A percentile compares a stretch with the other conserved stretches of the same genome.
Evolutionary conservation across 2,888 invertebrate genomes (phyloP).

Genomic region (Balanococcus diminutus): DNA sequence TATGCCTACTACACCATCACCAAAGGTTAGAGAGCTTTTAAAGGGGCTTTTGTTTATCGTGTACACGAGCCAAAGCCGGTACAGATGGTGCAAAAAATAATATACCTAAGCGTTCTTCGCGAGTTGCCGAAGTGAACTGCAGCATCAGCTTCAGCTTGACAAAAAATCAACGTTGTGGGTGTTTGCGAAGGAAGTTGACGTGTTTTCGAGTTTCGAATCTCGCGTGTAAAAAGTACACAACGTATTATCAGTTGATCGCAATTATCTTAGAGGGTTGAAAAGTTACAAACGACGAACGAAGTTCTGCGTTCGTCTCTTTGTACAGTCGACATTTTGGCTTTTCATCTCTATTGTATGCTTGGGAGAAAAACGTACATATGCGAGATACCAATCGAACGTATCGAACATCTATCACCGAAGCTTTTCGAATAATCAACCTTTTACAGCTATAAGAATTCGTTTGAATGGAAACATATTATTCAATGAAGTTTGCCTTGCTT

Average conservation of each 20-base stretch:
- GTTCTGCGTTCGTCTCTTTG: background rate
- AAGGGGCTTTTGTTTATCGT: background rate
- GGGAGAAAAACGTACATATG: background rate
- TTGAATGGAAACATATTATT: background rate
- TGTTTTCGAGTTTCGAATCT: background rate
- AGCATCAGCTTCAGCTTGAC: no score
- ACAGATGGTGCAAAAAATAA: background rate
- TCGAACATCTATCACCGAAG: background rate
- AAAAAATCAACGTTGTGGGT: background rate
- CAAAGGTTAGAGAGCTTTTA: background rate
- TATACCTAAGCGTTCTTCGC: background rate
- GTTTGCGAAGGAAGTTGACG: background rate
- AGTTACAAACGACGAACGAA: background rate
- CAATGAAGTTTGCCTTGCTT: background rate
- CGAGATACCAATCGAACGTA: background rate
- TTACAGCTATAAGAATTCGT: background rate
- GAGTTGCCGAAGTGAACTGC: no score
- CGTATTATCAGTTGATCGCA: background rate
- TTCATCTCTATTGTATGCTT: background rate
- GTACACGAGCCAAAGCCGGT: background rate
- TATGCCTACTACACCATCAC: background rate
- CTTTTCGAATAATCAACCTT: background rate
- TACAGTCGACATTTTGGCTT: background rate
- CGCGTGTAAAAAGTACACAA: background rate
- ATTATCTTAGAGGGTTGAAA: background rate